These are phyloP conservation scores for Nothobranchius furzeri DNA, from an alignment of 2,113 vertebrate genomes.

Conservation along the genomic window DNA sequence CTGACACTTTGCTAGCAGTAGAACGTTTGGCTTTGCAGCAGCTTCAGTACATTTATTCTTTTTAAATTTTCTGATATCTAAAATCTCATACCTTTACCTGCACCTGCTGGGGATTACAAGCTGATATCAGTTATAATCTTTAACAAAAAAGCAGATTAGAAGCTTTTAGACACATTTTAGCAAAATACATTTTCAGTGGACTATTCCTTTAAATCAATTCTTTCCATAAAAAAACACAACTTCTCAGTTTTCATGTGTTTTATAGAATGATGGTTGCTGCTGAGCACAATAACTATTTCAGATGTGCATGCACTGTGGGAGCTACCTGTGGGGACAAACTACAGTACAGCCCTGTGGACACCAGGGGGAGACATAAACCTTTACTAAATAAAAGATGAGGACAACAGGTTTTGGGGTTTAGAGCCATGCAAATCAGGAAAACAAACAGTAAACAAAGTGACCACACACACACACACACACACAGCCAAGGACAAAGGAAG, in stretches of 20 bases:
- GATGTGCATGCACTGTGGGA: constrained; percentile 53
- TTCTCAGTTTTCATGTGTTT: neutral
- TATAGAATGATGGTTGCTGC: neutral
- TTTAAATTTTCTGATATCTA: too few relatives aligned
- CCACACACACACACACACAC: neutral
- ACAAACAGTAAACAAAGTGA: constrained; percentile 27
- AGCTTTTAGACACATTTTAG: too few relatives aligned
- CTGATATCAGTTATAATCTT: neutral
- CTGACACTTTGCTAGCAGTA: neutral
- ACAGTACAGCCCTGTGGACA: constrained; percentile 35
- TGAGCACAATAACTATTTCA: neutral
- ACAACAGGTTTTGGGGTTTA: constrained; percentile 26
- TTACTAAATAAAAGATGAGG: constrained; percentile 21
- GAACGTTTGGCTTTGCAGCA: neutral
- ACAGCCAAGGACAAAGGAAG: constrained; percentile 22
- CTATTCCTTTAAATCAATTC: constrained; percentile 22
- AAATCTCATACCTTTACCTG: too few relatives aligned
- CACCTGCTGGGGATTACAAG: neutral
- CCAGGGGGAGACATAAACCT: constrained; percentile 46
- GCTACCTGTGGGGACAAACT: constrained; percentile 15
- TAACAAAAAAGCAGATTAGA: too few relatives aligned
- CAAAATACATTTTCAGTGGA: constrained; percentile 15
- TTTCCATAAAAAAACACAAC: neutral
- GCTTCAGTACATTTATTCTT: neutral
- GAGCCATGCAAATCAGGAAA: constrained; percentile 67